phyloP scores from a whole-genome alignment of 1,140 invertebrate genomes.

The Drosophila bocki region DNA sequence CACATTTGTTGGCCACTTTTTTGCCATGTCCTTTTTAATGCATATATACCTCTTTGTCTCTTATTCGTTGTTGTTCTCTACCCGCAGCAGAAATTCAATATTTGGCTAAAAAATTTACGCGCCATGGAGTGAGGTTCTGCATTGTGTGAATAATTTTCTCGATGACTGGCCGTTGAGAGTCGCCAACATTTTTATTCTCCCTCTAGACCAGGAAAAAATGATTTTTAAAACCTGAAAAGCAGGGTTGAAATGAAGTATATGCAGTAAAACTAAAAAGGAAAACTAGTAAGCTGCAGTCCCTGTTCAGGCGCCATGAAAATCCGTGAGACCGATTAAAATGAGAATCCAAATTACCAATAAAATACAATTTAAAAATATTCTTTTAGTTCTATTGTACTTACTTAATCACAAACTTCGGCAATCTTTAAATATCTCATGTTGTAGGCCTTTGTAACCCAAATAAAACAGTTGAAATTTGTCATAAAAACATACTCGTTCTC shows the following conservation, averaged over 20 bases:
- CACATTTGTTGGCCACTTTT: conserved; percentile 21
- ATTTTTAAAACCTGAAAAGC: background rate
- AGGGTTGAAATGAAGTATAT: background rate
- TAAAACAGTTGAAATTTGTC: conserved; percentile 1
- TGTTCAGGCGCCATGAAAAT: background rate
- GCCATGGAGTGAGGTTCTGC: conserved; percentile 20
- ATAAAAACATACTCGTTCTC: conserved; percentile 4
- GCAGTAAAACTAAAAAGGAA: background rate
- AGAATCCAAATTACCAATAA: background rate
- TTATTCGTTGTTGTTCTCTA: conserved; percentile 20
- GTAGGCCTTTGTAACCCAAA: background rate
- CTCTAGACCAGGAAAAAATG: background rate
- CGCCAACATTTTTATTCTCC: conserved; percentile 12
- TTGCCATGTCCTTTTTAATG: conserved; percentile 8
- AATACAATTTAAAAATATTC: background rate
- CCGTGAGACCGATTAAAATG: background rate
- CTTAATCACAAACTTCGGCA: too few relatives aligned
- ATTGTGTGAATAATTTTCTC: conserved; percentile 68
- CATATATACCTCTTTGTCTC: background rate
- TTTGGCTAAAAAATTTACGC: conserved; percentile 65
- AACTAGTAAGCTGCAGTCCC: background rate
- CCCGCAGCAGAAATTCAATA: conserved; percentile 49
- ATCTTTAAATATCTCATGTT: background rate
- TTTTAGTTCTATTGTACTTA: too few relatives aligned
- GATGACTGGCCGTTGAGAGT: conserved; percentile 71